phyloP scores from a whole-genome alignment of 2,888 invertebrate genomes.

The Platypus cylindrus region DNA sequence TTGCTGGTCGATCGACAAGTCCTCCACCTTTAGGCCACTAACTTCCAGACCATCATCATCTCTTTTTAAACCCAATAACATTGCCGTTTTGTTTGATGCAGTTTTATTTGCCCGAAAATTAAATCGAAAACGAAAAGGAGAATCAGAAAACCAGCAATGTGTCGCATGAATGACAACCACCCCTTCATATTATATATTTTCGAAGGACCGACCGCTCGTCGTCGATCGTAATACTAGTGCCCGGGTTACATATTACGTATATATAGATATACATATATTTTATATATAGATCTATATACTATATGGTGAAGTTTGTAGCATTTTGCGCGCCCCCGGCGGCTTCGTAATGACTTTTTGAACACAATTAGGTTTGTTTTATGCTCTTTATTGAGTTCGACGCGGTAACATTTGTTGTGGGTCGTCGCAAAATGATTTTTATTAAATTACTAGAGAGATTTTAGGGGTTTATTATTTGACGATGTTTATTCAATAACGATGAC shows the following conservation, averaged over 20 bases:
- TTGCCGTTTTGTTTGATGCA: too few species aligned
- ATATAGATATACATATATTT: too few species aligned
- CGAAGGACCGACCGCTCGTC: too few species aligned
- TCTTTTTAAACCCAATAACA: too few species aligned
- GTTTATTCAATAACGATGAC: slow-evolving; percentile 7
- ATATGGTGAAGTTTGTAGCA: slow-evolving; percentile 24
- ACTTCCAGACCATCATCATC: too few species aligned
- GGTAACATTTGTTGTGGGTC: slow-evolving; percentile 29
- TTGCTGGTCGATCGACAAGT: too few species aligned
- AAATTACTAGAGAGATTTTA: slow-evolving; percentile 22
- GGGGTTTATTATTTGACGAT: slow-evolving; percentile 17
- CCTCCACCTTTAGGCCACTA: too few species aligned
- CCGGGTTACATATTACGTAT: slow-evolving; percentile 14
- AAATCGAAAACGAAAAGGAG: too few species aligned
- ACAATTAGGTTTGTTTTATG: slow-evolving; percentile 37
- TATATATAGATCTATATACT: too few species aligned
- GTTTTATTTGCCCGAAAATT: too few species aligned
- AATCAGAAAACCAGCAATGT: slow-evolving; percentile 12
- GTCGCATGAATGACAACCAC: slow-evolving; percentile 14
- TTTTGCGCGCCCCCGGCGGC: slow-evolving; percentile 33
- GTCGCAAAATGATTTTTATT: slow-evolving; percentile 26
- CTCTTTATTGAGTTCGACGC: slow-evolving; percentile 32
- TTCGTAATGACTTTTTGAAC: slow-evolving; percentile 37
- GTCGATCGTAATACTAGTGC: slow-evolving; percentile 15
- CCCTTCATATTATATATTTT: too few species aligned